Conservation (phyloP, 2,888 invertebrate genomes). For the Campoplex nolae region DNA sequence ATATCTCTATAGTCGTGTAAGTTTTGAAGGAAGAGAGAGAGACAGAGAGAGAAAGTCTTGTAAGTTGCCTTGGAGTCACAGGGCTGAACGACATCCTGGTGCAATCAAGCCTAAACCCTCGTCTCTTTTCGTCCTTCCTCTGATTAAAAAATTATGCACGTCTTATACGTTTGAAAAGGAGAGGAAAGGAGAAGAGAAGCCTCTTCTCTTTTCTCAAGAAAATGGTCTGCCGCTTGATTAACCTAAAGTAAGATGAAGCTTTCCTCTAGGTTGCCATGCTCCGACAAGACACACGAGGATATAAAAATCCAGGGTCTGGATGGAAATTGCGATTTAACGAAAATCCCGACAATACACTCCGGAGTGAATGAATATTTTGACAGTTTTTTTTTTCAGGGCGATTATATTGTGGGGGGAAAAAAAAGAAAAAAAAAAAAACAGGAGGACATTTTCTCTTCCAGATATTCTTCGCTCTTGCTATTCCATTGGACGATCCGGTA, state of each 20-base stretch:
- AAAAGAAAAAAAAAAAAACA: background rate
- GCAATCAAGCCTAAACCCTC: conserved; percentile 43
- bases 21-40: conserved; percentile 10
- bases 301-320: background rate
- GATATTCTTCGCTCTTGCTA: conserved; percentile 89
- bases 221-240: conserved; percentile 48
- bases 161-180: conserved; percentile 36
- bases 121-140: conserved; percentile 20
- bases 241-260: conserved; percentile 37
- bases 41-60: background rate
- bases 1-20: conserved; percentile 28
- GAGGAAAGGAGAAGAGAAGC: background rate
- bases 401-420: background rate
- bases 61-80: background rate
- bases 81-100: conserved; percentile 13
- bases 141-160: conserved; percentile 65
- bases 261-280: conserved; percentile 5
- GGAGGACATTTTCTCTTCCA: conserved; percentile 75
- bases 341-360: conserved; percentile 24
- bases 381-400: conserved; percentile 1
- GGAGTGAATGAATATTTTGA: background rate
- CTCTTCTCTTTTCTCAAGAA: conserved; percentile 42
- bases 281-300: conserved; percentile 22
- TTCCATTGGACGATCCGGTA: conserved; percentile 88
- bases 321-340: conserved; percentile 12